These are phyloP conservation scores for Scarus forsteni DNA, from an alignment of 2,797 vertebrate species.

Conservation along the genomic window DNA sequence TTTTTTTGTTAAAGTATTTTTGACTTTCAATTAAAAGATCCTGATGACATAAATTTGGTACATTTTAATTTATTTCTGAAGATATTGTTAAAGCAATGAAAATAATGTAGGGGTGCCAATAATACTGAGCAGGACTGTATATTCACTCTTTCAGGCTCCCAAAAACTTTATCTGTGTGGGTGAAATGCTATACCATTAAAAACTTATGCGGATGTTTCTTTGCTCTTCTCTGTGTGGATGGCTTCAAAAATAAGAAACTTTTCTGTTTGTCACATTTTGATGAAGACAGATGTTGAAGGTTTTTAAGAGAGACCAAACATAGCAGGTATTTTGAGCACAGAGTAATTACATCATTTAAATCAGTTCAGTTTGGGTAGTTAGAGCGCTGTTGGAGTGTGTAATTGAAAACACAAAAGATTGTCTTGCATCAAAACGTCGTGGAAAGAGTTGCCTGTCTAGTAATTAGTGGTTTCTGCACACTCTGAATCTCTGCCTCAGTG, in stretches of 20 bases:
- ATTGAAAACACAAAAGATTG: slow-evolving; percentile 88
- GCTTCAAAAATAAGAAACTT: neutral
- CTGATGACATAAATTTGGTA: too few species aligned
- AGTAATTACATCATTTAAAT: slow-evolving; percentile 89
- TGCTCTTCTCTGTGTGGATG: too few species aligned
- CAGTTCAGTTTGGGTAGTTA: slow-evolving; percentile 86
- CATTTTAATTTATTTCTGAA: too few species aligned
- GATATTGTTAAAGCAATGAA: too few species aligned
- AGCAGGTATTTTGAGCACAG: slow-evolving; percentile 74
- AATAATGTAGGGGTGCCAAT: too few species aligned
- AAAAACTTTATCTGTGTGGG: too few species aligned
- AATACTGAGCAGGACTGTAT: too few species aligned
- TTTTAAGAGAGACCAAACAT: slow-evolving; percentile 78
- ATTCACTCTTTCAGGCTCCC: too few species aligned
- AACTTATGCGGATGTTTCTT: too few species aligned
- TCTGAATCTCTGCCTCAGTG: slow-evolving; percentile 78
- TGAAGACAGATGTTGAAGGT: slow-evolving; percentile 47
- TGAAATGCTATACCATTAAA: too few species aligned
- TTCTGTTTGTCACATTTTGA: neutral
- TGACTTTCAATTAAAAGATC: too few species aligned
- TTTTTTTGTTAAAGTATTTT: too few species aligned
- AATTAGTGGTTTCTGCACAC: slow-evolving; percentile 77
- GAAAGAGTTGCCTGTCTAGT: slow-evolving; percentile 79
- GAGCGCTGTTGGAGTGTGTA: slow-evolving; percentile 87
- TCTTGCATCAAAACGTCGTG: slow-evolving; percentile 83